These are phyloP conservation scores for Podocnemis expansa DNA, from an alignment of 2,113 vertebrate species.

Conservation along the genomic window DNA sequence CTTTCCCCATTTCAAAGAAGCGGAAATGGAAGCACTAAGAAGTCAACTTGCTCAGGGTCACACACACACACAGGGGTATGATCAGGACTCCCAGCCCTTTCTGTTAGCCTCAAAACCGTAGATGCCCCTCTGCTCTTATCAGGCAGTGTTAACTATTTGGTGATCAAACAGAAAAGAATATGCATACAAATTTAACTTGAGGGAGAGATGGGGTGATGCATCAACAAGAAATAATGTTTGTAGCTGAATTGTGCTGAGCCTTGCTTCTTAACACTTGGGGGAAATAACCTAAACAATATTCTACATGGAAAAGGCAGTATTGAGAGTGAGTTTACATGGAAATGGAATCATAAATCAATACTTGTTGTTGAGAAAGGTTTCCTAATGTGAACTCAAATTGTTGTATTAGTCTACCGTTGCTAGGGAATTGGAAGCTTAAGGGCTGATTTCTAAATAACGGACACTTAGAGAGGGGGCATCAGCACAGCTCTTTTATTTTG, in stretches of 20 bases:
- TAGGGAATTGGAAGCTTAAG: fast-evolving
- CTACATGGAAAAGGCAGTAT: neutral
- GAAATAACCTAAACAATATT: neutral
- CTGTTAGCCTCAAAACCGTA: fast-evolving
- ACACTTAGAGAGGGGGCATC: neutral
- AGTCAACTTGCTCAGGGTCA: neutral
- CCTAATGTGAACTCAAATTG: neutral
- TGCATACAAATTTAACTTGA: neutral
- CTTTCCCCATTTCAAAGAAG: neutral
- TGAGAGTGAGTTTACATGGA: neutral
- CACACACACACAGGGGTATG: neutral
- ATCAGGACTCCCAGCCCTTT: neutral
- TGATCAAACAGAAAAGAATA: neutral
- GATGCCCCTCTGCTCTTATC: fast-evolving
- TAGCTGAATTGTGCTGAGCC: neutral
- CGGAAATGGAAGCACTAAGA: neutral
- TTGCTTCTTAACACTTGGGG: neutral
- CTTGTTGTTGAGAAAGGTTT: neutral
- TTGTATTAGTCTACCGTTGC: neutral
- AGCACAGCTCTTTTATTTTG: neutral
- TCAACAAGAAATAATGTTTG: neutral
- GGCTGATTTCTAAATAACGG: neutral
- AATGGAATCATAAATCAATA: neutral
- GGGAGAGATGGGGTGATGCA: neutral
- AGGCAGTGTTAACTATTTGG: neutral